Evolutionary conservation across 2,113 vertebrate species (phyloP), one percentile per base, ranked within the genome.

Genomic region (Plecotus auritus): DNA sequence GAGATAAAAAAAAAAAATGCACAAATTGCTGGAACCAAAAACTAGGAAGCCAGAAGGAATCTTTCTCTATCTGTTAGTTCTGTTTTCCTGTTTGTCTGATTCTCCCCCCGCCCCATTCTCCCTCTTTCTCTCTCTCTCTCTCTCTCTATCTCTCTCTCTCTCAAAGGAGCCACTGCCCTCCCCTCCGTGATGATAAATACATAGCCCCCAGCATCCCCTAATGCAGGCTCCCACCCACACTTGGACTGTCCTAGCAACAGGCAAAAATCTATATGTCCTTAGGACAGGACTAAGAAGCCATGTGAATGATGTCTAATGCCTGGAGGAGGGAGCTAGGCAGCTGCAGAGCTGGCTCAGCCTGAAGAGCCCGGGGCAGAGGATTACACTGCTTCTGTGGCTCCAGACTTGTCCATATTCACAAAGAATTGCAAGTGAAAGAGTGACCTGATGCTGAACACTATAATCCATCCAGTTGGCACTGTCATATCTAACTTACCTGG

Each of bases 401-500:
- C 96, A 90, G 77, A 95, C 85, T 96, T 97, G 82, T 96, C 96
- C 90, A n/a, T 69, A 94, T 97, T 97, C 86, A 97, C 88, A 97
- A 90, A 32, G 10, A 96, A 56, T 96, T 97, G 95, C 92, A 93
- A 96, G 96, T 93, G 96, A 90, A 97, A 98, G 90, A 97, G 85
- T 91, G 45, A 88, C 92, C 96, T 88, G 87, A 88, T 98, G 95
- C 96, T 97, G 98, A 97, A 96, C 91, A 94, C 89, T 82, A 45
- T 97, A 98, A 98, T 97, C 96, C 93, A 72, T 88, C 81, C 94
- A 95, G 16, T 95, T 97, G 97, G 97, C 96, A 91, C 88, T 95
- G 93, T 87, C 81, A 94, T n/a, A 51, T 94, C 84, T 85, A 97
- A 98, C 91, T 98, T 96, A 98, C 97, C 98, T 98, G 96, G 88